Conservation (phyloP, 1,140 invertebrate genomes). For the Achatina immaculata region DNA sequence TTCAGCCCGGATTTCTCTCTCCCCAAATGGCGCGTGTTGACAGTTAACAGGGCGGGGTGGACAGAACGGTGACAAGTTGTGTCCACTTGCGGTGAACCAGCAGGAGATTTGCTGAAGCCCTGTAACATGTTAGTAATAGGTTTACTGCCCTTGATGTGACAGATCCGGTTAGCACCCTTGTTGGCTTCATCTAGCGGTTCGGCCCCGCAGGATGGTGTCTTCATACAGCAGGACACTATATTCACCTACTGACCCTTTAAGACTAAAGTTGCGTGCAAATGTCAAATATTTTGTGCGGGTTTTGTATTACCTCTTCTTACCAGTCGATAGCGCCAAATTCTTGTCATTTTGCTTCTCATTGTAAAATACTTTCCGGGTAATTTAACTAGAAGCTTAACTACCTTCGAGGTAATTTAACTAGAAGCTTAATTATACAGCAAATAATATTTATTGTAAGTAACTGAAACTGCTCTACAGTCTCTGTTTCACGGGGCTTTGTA, state of each 20-base stretch:
- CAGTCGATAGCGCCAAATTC: conserved; percentile 1
- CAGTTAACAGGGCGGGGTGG: conserved; percentile 13
- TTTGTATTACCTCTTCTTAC: neutral
- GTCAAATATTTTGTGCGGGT: conserved; percentile 4
- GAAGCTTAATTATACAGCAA: too few relatives aligned
- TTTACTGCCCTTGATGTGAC: conserved; percentile 26
- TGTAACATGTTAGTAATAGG: conserved; percentile 6
- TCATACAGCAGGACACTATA: neutral
- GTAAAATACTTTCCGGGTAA: too few relatives aligned
- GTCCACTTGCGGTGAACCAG: conserved; percentile 18
- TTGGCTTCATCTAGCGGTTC: neutral
- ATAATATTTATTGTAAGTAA: too few relatives aligned
- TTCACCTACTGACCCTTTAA: conserved; percentile 3
- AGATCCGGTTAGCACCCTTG: neutral
- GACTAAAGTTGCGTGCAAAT: conserved; percentile 10
- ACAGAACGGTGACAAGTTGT: neutral
- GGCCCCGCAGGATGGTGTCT: neutral
- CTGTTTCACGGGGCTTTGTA: too few relatives aligned
- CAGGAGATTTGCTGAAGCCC: neutral
- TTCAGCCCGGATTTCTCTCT: neutral
- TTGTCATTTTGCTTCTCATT: neutral
- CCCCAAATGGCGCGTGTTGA: conserved; percentile 27
- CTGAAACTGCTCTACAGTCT: too few relatives aligned
- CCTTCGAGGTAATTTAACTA: too few relatives aligned
- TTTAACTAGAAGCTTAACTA: too few relatives aligned